Base-by-base conservation (phyloP, 2,113 vertebrate genomes). In the Spea multiplicata region DNA sequence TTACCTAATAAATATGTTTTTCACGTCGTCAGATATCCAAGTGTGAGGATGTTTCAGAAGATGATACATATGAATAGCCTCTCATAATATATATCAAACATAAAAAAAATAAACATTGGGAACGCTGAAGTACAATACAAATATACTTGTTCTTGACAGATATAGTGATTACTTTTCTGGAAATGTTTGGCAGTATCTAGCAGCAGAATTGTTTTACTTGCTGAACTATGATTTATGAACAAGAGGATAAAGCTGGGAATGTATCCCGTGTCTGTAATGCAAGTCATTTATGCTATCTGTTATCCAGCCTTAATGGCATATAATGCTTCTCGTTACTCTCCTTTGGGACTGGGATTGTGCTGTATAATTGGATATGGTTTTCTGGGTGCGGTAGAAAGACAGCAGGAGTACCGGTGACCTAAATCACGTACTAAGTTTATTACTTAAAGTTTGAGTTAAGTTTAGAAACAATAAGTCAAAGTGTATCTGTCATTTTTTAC, bases 271-370 rank as follows among this genome's bases (percentile, higher is more conserved):
- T 45, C 50, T 55, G 62, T 66, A 48, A 57, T 79, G 66, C 50
- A 79, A 79, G 65, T 73, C 46, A 79, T 73, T 73, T 73, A 79
- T 79, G 61, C 52, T 73, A 79, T 79, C 77, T 78, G 17, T 65
- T 78, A 45, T 48, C 59, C 17, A 71, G 69, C 52, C 47, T 71
- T 50, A 65, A 53, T 52, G 65, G 68, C 57, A 61, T 53, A 79
- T 66, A 73, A 79, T 79, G 70, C 62, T 52, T 73, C 70, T 59
- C 9, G 73, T 79, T 79, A 65, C 59, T 53, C 13, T 65, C 53
- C 17, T 79, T 65, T 52, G 17, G 50, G 5, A 10, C 77, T 46
- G 50, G 48, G 52, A 57, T 73, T 47, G 50, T 67, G 61, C 76
- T 6, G 49, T 12, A 4, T 49, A 71, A 77, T 77, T 30, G 30